These are phyloP conservation scores for Salarias fasciatus DNA, from an alignment of 2,797 vertebrate species.

Conservation along the genomic window DNA sequence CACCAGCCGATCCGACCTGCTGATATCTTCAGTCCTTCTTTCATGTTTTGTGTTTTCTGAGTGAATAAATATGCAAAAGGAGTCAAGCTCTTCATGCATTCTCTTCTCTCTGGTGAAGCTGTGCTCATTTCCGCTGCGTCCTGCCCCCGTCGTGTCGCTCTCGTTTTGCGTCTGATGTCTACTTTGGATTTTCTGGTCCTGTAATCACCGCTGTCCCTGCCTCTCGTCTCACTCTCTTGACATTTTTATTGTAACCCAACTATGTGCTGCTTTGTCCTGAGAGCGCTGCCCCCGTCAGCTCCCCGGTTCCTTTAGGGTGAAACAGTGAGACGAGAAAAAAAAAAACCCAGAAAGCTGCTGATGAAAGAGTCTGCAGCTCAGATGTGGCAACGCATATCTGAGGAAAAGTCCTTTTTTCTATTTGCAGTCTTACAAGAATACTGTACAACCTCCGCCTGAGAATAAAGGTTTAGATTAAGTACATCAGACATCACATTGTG, in stretches of 20 bases:
- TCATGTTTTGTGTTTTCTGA: too few species aligned
- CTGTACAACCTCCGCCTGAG: neutral
- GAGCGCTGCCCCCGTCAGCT: conserved; percentile 38
- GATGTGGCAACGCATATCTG: conserved; percentile 41
- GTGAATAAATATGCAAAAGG: neutral
- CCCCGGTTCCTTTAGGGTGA: conserved; percentile 1
- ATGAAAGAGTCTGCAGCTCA: conserved; percentile 34
- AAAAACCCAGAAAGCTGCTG: conserved; percentile 10
- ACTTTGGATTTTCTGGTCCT: conserved; percentile 41
- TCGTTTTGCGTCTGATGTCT: conserved; percentile 38
- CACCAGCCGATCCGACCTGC: too few species aligned
- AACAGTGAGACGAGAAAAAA: neutral
- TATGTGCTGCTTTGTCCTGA: conserved; percentile 25
- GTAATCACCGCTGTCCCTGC: conserved; percentile 57
- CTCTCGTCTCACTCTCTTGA: conserved; percentile 40
- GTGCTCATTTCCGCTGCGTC: conserved; percentile 2
- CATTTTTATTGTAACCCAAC: conserved; percentile 30
- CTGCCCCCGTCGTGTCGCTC: neutral
- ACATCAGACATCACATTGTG: conserved; percentile 10
- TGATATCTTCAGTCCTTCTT: too few species aligned
- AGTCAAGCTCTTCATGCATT: neutral
- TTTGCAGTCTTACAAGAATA: conserved; percentile 6
- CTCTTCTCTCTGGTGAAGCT: neutral
- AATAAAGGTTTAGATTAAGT: conserved; percentile 13
- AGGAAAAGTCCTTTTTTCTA: conserved; percentile 17